A percentile compares a stretch with the other conserved stretches of the same genome.
phyloP scores from a whole-genome alignment of 2,888 invertebrate species.

The Papilio protenor region DNA sequence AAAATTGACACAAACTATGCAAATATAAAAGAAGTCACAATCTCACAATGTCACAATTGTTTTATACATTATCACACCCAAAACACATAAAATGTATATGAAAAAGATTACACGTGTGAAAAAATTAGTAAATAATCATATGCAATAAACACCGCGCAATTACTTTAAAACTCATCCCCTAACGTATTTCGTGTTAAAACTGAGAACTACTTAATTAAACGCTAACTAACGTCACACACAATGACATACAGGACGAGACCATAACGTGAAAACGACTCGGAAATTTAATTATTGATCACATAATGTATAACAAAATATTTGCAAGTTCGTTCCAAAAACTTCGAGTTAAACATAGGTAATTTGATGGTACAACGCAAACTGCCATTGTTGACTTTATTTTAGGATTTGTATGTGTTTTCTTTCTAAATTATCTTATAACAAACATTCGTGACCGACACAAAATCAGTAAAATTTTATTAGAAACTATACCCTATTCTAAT shows the following conservation, averaged over 20 bases:
- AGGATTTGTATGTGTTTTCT: background rate
- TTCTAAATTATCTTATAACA: background rate
- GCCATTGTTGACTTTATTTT: background rate
- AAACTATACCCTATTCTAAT: background rate
- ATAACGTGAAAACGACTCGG: background rate
- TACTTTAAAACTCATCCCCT: constrained; percentile 22
- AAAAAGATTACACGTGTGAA: background rate
- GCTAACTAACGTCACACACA: background rate
- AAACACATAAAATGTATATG: background rate
- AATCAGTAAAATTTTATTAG: background rate
- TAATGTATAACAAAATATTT: background rate
- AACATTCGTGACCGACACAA: background rate
- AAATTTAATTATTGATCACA: background rate
- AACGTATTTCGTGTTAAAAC: constrained; percentile 19
- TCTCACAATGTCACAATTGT: background rate
- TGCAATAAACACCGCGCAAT: background rate
- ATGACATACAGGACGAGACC: background rate
- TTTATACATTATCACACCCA: background rate
- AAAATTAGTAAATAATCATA: constrained; percentile 5
- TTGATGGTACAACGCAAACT: background rate
- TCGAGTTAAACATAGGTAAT: background rate
- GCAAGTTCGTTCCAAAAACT: background rate
- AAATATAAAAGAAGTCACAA: background rate
- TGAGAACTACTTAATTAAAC: constrained; percentile 24
- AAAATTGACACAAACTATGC: background rate